These are phyloP conservation scores for Peromyscus maniculatus DNA, from an alignment of 2,113 vertebrate genomes.

Conservation along the genomic window DNA sequence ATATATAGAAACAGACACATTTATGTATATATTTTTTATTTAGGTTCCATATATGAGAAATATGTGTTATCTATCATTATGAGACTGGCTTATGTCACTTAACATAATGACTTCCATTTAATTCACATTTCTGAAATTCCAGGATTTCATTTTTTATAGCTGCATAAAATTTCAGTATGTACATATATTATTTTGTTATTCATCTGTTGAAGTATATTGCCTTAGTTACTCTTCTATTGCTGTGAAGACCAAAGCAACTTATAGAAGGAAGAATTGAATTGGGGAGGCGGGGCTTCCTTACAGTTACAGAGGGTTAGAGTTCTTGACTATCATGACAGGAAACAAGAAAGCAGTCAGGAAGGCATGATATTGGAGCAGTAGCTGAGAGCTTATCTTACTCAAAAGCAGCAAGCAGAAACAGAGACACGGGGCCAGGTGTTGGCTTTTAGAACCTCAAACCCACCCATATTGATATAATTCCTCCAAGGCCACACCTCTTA, in stretches of 20 bases:
- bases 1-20: not conserved
- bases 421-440: not conserved
- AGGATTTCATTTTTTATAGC: not conserved
- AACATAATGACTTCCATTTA: not conserved
- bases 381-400: not conserved
- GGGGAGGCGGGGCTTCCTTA: not conserved
- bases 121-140: not conserved
- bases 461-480: not conserved
- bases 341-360: not conserved
- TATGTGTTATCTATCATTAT: not conserved
- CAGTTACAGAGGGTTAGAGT: not conserved
- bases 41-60: not conserved
- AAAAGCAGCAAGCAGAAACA: not conserved
- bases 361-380: not conserved
- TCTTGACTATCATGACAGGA: not conserved
- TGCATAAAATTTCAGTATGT: not conserved
- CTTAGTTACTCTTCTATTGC: not conserved
- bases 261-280: not conserved
- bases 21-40: not conserved
- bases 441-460: not conserved
- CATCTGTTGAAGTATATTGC: not conserved
- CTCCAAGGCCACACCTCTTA: not conserved
- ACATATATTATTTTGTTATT: not conserved
- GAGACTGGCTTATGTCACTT: not conserved
- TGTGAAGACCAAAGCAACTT: not conserved